Conservation (phyloP, 2,797 vertebrate genomes). For the Acrossocheilus fasciatus region DNA sequence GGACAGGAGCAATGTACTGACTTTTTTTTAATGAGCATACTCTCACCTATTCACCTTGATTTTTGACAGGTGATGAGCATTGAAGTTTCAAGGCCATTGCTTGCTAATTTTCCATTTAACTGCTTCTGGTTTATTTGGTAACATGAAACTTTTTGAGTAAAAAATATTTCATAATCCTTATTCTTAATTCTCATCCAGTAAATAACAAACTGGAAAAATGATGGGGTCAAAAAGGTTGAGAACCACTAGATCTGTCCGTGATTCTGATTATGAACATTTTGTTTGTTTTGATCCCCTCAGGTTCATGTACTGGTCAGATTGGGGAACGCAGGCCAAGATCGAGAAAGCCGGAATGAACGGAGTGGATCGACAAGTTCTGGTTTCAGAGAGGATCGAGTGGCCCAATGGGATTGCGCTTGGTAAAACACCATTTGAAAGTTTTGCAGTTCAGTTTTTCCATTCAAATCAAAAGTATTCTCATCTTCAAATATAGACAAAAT, state of each 20-base stretch:
- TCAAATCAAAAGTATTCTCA: constrained; percentile 24
- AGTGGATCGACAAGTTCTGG: constrained; percentile 87
- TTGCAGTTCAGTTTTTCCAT: background rate
- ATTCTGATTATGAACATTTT: background rate
- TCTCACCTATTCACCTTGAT: constrained; percentile 17
- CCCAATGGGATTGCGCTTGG: constrained; percentile 97
- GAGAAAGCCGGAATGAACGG: constrained; percentile 97
- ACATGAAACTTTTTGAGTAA: background rate
- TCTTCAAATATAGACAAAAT: constrained; percentile 24
- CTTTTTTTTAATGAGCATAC: constrained; percentile 37
- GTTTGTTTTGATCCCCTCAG: constrained; percentile 69
- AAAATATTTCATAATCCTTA: background rate
- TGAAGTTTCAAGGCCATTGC: constrained; percentile 7
- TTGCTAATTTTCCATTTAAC: background rate
- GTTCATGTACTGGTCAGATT: constrained; percentile 99
- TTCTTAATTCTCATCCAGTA: background rate
- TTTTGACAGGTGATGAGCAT: constrained; percentile 3
- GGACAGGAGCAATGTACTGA: constrained; percentile 9
- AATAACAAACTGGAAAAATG: background rate
- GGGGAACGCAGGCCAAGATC: constrained; percentile 93
- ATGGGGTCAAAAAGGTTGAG: background rate
- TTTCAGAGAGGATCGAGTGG: constrained; percentile 95
- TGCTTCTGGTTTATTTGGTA: background rate
- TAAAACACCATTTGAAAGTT: constrained; percentile 70
- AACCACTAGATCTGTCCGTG: background rate